phyloP scores from a whole-genome alignment of 2,797 vertebrate genomes.

The Darevskia mixta region DNA sequence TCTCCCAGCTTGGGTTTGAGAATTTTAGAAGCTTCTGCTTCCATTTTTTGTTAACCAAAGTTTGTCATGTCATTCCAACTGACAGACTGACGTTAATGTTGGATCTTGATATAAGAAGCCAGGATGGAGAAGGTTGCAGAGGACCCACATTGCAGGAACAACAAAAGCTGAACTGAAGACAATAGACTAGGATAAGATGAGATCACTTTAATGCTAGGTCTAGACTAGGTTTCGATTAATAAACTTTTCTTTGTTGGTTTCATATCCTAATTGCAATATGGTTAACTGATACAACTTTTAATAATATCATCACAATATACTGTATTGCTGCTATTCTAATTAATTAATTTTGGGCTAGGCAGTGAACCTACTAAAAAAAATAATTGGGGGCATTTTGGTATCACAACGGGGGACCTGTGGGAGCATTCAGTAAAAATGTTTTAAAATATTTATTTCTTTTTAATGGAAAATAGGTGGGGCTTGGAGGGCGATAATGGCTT shows the following conservation, averaged over 20 bases:
- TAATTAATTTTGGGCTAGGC: too few relatives aligned
- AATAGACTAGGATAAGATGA: background rate
- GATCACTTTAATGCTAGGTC: background rate
- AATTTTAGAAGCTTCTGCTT: background rate
- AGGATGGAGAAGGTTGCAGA: background rate
- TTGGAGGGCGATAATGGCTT: too few relatives aligned
- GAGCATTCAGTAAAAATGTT: too few relatives aligned
- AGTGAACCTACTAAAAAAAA: too few relatives aligned
- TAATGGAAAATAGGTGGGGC: too few relatives aligned
- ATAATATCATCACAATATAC: background rate
- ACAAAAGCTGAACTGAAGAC: background rate
- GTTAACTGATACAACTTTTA: background rate
- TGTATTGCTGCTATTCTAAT: background rate
- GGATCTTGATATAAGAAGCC: background rate
- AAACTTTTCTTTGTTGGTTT: background rate
- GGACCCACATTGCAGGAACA: background rate
- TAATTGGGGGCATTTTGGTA: too few relatives aligned
- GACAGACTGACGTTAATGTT: background rate
- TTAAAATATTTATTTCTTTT: too few relatives aligned
- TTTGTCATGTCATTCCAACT: background rate
- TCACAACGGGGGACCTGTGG: too few relatives aligned
- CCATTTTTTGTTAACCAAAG: background rate
- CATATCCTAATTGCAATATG: background rate
- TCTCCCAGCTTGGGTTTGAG: too few relatives aligned
- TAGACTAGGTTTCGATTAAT: background rate